Base-by-base conservation (phyloP, 2,888 invertebrate genomes). In the Acleris emargana region DNA sequence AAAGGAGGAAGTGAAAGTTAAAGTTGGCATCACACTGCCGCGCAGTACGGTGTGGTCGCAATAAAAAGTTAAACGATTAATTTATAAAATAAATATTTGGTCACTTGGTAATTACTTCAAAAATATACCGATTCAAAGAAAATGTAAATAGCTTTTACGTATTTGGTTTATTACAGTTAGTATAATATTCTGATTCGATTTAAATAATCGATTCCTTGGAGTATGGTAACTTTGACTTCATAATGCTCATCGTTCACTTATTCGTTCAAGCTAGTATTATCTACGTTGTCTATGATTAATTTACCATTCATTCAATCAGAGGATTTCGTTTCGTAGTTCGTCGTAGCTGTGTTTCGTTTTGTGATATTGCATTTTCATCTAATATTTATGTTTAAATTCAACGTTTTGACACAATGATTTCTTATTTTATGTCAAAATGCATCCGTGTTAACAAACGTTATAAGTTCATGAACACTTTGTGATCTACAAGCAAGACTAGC, bases 401-500 rank as follows among this genome's bases (percentile, higher is more conserved):
- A 75, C 74, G 77, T 75, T 77, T 76, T 78, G 78, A 75, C 83
- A 89, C 78, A 79, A 91, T 90, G 90, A 79, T 82, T 84, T 81
- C 73, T 71, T 79, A 72, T 77, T 75, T 75, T 72, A 69, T 79
- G 72, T 73, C 74, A 71, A 76, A 76, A 74, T 76, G 73, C 76
- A 77, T 75, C 76, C 71, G 70, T 75, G 71, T 68, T 73, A 71
- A 76, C 75, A 77, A 79, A 76, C 73, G 72, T 76, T 72, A 72
- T 72, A 78, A 74, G 73, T 79, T 76, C 67, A 75, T 77, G 72
- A 80, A 83, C 81, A 79, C 80, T 76, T 87, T 87, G 87, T 90
- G 89, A 91, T 87, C 79, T 79, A 76, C 73, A 87, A 89, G 89
- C 88, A 89, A 86, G 87, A 86, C 73, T 85, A 86, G 91, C 87